Conservation (phyloP, 2,888 invertebrate genomes). For the Ophion ellenae region DNA sequence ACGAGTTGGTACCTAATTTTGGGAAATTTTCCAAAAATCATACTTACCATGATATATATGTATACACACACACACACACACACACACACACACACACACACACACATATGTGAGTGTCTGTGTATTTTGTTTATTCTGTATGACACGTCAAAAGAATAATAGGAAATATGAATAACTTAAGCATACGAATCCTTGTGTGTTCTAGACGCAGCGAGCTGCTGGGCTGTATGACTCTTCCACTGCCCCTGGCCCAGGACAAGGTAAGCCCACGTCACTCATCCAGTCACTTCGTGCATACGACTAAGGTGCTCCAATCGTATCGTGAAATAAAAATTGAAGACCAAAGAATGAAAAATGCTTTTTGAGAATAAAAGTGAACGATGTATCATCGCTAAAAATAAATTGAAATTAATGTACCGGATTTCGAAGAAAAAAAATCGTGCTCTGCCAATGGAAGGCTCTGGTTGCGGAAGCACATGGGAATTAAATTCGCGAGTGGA, state of each 20-base stretch:
- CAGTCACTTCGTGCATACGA: background rate
- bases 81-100: too few species aligned
- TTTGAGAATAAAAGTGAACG: background rate
- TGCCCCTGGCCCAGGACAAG: constrained; percentile 91
- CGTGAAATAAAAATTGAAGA: background rate
- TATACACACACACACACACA: too few species aligned
- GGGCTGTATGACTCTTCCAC: constrained; percentile 96
- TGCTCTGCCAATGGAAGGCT: background rate
- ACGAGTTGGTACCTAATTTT: too few species aligned
- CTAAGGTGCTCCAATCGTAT: constrained; percentile 10
- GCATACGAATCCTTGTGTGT: constrained; percentile 84
- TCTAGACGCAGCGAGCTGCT: constrained; percentile 96
- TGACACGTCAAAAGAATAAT: too few species aligned
- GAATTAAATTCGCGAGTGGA: constrained; percentile 53
- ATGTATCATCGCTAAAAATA: background rate
- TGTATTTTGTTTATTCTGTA: too few species aligned
- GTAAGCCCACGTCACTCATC: constrained; percentile 84
- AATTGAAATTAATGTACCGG: background rate
- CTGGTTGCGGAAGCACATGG: constrained; percentile 12
- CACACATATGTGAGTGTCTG: too few species aligned
- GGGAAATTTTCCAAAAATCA: too few species aligned
- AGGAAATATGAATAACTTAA: background rate
- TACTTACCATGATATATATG: too few species aligned
- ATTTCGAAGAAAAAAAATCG: background rate
- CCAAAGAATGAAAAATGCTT: background rate